Percentiles rank a stretch among this genome's conserved stretches.
These are phyloP conservation scores for Calidris pugnax DNA, from an alignment of 2,113 vertebrate genomes.

Conservation along the genomic window DNA sequence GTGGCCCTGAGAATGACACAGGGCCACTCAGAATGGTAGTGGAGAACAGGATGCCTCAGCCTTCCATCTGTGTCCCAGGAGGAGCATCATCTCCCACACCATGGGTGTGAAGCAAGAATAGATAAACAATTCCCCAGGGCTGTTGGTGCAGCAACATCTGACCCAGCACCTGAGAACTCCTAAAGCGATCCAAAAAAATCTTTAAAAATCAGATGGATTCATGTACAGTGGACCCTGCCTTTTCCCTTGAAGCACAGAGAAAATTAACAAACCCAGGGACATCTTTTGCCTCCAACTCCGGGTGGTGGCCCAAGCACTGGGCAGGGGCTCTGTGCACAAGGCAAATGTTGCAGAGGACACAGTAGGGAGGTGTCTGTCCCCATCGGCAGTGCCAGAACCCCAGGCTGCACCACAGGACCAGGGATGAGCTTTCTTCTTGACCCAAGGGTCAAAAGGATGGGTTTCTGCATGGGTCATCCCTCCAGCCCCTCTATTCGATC, in stretches of 20 bases:
- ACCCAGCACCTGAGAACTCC: not conserved
- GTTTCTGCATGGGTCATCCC: not conserved
- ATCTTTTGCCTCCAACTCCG: not conserved
- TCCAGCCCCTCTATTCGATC: not conserved
- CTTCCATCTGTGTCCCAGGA: not conserved
- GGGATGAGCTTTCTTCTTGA: not conserved
- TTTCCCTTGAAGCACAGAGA: not conserved
- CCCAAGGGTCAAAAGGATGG: not conserved
- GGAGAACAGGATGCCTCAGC: not conserved
- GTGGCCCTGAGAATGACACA: not conserved
- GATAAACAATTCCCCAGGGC: not conserved
- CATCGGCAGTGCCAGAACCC: not conserved
- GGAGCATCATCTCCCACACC: not conserved
- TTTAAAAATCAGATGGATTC: not conserved
- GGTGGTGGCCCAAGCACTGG: rapidly evolving
- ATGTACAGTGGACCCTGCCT: not conserved
- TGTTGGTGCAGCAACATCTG: not conserved
- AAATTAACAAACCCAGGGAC: not conserved
- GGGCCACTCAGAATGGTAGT: not conserved
- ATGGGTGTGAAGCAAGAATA: not conserved
- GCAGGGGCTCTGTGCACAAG: not conserved
- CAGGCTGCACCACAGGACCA: not conserved
- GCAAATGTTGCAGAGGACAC: rapidly evolving
- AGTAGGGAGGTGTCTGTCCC: not conserved
- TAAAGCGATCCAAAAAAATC: not conserved